Percentiles rank a stretch among this genome's conserved stretches.
These are phyloP conservation scores for Stomorhina lunata DNA, from an alignment of 2,888 invertebrate genomes.

Conservation along the genomic window DNA sequence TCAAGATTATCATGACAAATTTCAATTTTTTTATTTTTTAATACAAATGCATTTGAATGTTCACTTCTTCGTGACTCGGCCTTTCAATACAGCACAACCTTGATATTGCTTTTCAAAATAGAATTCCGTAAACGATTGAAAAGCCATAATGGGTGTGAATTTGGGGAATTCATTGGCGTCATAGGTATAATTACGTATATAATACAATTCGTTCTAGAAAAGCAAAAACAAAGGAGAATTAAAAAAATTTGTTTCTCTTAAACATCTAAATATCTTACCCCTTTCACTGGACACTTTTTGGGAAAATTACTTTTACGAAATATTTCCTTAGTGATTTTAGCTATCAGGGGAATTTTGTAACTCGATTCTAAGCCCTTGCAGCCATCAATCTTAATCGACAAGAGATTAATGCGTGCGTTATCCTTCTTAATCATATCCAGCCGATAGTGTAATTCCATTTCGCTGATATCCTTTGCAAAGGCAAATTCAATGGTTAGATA, in stretches of 20 bases:
- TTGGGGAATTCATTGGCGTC: constrained; percentile 59
- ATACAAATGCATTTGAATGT: too few relatives aligned
- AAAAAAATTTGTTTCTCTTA: neutral
- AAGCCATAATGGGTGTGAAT: constrained; percentile 28
- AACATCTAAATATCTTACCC: constrained; percentile 61
- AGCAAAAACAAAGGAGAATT: too few relatives aligned
- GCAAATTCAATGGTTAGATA: neutral
- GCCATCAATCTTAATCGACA: constrained; percentile 59
- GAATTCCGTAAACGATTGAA: neutral
- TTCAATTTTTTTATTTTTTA: too few relatives aligned
- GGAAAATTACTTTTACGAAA: constrained; percentile 64
- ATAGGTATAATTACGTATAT: constrained; percentile 64
- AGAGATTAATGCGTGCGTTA: constrained; percentile 64
- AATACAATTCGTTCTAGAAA: constrained; percentile 34
- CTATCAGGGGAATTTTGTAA: constrained; percentile 2
- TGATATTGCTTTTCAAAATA: neutral
- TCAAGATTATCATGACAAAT: too few relatives aligned
- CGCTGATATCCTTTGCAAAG: neutral
- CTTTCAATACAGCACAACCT: neutral
- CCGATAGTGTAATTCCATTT: constrained; percentile 15
- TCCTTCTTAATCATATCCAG: constrained; percentile 64
- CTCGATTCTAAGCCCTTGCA: constrained; percentile 64
- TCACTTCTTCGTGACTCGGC: neutral
- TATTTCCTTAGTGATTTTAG: neutral
- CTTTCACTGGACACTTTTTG: constrained; percentile 55